Evolutionary conservation across 2,113 vertebrate genomes (phyloP), one percentile per base, ranked within the genome.

Genomic region (Hemiprocne comata): DNA sequence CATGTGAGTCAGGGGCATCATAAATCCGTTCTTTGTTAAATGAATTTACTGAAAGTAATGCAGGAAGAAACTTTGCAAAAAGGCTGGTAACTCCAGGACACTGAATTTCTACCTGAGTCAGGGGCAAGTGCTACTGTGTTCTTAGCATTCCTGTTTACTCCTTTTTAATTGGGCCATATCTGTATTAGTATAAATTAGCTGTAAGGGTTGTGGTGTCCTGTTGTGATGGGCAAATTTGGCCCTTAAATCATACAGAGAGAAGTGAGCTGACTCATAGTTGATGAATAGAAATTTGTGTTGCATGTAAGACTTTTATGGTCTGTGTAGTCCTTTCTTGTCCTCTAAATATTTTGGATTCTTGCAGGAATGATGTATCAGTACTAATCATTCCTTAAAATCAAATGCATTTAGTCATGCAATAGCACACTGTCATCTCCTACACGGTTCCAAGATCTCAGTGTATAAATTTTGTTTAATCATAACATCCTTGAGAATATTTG

Each of bases 51-150:
- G 66, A 44, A n/a, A 51, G 2, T 40, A 23, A 60, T 11, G 11
- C 2, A 55, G 15, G 13, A 51, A 77, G n/a, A 11, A 55, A 58
- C 10, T 66, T 57, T 18, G 20, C 31, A 50, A 3, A 7, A 69
- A 11, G 2, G 5, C 50, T 24, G 3, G 5, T 51, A n/a, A 55
- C 6, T 69, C 3, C 0, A 20, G 25, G 29, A 23, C 14, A 10
- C 3, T 2, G 4, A 38, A 17, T 60, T 77, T 64, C n/a, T 14
- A 10, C 53, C 61, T 4, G 38, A 34, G 31, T 18, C 46, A 42
- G 11, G 28, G 31, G n/a, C 42, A 70, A 62, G 38, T 11, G 31
- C 46, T 48, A 1, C 4, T 3, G 16, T 66, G 9, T 28, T 71
- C 51, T 62, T 44, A 53, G 50, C 20, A n/a, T 87, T 29, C 17